Evolutionary conservation across 2,113 vertebrate species (phyloP), one percentile per base, ranked within the genome.

Genomic region (Marmota monax): DNA sequence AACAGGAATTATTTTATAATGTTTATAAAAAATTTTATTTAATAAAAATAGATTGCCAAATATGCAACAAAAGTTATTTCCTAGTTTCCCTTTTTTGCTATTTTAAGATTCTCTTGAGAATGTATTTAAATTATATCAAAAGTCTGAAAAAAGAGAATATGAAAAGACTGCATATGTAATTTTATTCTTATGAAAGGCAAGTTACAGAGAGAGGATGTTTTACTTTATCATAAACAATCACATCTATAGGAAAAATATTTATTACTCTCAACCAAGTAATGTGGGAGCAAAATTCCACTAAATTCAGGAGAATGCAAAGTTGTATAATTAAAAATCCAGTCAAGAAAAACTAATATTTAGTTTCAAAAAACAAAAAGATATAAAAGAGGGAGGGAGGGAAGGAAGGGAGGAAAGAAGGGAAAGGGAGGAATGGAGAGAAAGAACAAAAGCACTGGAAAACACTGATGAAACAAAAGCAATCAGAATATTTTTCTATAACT

Each of bases 401-500:
- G 7, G 12, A 73, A 2, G 9, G 10, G n/a, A 88, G 45, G 6
- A 37, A 61, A 12, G 10, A 16, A 79, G 2, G 9, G 10, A 32
- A 0, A 25, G 25, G 23, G 45, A 58, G 12, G 7, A 37, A 51
- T 27, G 22, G 32, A 56, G 48, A 45, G 22, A 51, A 42, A 39
- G 29, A 29, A 3, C 34, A 2, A 92, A 88, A 67, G 10, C 29
- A 88, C 2, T 45, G 25, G 51, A 88, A 97, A 90, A 73, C 6
- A 88, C 58, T 42, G 67, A 92, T 84, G 79, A 86, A 67, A 63
- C 42, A 78, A 76, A 84, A 92, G 39, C 42, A 73, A 86, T 76
- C 22, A 27, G 51, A 91, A 73, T 76, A 56, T 61, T 97, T 92
- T 93, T 72, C 91, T 88, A 45, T 84, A 82, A 85, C 32, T 77